Evolutionary conservation across 2,797 vertebrate genomes (phyloP).

Genomic region (Morelia viridis): DNA sequence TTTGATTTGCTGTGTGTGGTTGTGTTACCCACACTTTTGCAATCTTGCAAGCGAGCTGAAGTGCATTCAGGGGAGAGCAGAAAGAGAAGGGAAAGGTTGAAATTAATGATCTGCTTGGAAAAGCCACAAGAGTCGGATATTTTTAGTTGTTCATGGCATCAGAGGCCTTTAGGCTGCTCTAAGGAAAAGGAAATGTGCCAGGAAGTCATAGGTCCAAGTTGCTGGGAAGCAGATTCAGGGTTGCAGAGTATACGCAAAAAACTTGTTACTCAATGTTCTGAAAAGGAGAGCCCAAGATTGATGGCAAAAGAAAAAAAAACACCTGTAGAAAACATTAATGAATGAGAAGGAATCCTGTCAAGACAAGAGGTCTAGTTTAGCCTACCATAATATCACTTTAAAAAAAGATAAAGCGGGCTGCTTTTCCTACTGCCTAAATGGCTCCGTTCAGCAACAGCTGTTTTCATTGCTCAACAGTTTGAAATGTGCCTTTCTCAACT

Average conservation of each 20-base stretch:
- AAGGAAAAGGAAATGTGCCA: not conserved
- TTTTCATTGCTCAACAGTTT: no score
- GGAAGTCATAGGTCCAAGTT: not conserved
- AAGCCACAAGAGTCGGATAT: not conserved
- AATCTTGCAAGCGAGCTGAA: not conserved
- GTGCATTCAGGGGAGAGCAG: not conserved
- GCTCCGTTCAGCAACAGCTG: no score
- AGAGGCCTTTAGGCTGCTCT: not conserved
- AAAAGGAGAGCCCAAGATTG: not conserved
- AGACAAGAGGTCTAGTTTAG: no score
- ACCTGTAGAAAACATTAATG: not conserved
- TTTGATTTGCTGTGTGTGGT: not conserved
- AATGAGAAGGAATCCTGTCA: no score
- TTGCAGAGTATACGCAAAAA: not conserved
- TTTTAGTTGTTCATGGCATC: slow-evolving; percentile 5
- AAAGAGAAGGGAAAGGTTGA: not conserved
- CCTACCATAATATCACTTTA: no score
- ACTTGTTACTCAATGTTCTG: not conserved
- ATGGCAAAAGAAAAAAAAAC: not conserved
- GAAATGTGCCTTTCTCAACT: not conserved
- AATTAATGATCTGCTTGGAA: not conserved
- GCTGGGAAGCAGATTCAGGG: not conserved
- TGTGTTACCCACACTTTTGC: not conserved
- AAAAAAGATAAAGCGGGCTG: no score
- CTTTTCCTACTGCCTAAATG: no score